These are phyloP conservation scores for Alethe diademata DNA, from an alignment of 2,113 vertebrate genomes.

Conservation along the genomic window DNA sequence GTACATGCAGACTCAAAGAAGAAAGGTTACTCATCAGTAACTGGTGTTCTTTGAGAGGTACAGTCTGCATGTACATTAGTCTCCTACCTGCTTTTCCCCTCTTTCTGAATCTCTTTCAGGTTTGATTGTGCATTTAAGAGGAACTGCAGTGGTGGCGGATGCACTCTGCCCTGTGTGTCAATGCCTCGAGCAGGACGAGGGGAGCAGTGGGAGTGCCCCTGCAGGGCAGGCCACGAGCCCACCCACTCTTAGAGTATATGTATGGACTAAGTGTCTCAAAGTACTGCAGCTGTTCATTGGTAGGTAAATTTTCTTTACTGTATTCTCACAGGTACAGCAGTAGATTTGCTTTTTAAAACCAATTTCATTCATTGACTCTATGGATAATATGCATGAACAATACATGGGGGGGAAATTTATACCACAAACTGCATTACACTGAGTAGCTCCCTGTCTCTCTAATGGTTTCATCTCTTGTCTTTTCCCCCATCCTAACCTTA, in stretches of 20 bases:
- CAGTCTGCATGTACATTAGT: conserved; percentile 65
- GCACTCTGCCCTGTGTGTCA: conserved; percentile 58
- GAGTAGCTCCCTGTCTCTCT: neutral
- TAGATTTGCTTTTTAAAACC: neutral
- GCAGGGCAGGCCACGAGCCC: conserved; percentile 48
- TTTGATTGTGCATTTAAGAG: conserved; percentile 66
- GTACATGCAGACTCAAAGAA: conserved; percentile 70
- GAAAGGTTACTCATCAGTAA: conserved; percentile 65
- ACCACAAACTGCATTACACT: neutral
- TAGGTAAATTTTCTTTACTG: conserved; percentile 66
- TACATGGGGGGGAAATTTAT: neutral
- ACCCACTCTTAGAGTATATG: conserved; percentile 47
- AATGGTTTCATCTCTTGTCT: neutral
- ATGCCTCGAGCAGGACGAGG: conserved; percentile 47
- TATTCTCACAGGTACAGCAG: conserved; percentile 46
- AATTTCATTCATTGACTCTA: neutral
- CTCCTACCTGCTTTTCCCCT: conserved; percentile 69
- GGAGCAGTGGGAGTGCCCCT: conserved; percentile 36
- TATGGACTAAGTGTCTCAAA: conserved; percentile 64
- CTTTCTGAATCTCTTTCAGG: conserved; percentile 70
- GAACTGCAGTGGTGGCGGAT: conserved; percentile 59
- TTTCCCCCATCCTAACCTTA: neutral
- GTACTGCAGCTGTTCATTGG: conserved; percentile 51
- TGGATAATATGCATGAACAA: neutral
- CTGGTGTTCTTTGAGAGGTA: conserved; percentile 60